Base-by-base conservation (phyloP, 1,140 invertebrate species). In the Zaprionus ornatus region DNA sequence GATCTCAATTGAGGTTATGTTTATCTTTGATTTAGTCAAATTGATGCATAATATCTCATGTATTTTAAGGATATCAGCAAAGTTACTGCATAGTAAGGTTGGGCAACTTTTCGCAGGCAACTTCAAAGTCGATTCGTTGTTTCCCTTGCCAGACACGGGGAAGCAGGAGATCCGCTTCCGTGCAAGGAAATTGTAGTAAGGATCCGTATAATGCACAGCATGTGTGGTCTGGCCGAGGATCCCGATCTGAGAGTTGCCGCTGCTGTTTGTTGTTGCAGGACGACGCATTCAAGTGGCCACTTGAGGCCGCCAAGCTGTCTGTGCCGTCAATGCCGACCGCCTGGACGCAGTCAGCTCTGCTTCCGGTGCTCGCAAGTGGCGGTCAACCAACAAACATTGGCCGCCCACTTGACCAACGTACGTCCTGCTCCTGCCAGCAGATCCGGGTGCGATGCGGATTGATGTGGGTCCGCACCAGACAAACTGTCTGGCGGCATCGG, bases 271-370 rank as follows among this genome's bases (percentile, higher is more conserved):
- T 82, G 52, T 82, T 57, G 72, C 50, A 60, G 52, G 50, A 37
- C 48, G 45, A 37, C n/a, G 32, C 13, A 27, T 19, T 80, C 56
- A 83, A 87, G 80, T 88, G 84, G 73, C 73, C 83, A 86, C 85
- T 90, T 87, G 79, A 90, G 35, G 73, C 83, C 79, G 88, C 83
- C 87, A 87, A 79, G 54, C 75, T 75, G 85, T 90, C 85, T 90
- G 78, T 37, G 42, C 15, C 17, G 68, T 54, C 66, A n/a, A 45
- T 25, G 29, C 25, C 75, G 71, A 71, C 35, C 25, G 19, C 29
- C 35, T 55, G 23, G 25, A 32, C 50, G 25, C 56, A 13, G 21
- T 45, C 40, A 21, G 40, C 19, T 56, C 61, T 57, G 61, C 82
- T 84, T 85, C 82, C 82, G 82, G 82, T 66, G 17, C 61, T 75